These are phyloP conservation scores for Nipponia nippon DNA, from an alignment of 2,113 vertebrate species.

Conservation along the genomic window DNA sequence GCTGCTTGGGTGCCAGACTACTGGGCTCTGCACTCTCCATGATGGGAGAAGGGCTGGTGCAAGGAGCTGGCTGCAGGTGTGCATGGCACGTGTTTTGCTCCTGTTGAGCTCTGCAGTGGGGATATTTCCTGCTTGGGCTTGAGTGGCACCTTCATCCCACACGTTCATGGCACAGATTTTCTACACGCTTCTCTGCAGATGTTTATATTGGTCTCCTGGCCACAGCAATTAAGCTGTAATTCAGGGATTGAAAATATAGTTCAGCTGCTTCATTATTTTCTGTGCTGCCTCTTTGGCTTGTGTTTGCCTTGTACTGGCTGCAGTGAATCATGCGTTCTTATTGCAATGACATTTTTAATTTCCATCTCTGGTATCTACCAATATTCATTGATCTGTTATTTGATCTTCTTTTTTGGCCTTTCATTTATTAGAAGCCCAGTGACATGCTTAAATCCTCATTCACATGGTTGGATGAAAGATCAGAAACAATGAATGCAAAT, in stretches of 20 bases:
- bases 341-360: background rate
- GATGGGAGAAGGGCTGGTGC: background rate
- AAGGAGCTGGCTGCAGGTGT: background rate
- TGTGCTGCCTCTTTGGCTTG: background rate
- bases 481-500: background rate
- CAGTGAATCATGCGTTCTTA: background rate
- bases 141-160: background rate
- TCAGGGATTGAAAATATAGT: background rate
- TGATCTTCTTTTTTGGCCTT: background rate
- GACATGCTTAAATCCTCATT: background rate
- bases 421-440: background rate
- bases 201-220: background rate
- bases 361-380: background rate
- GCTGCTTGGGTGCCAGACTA: background rate
- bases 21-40: background rate
- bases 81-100: rapidly evolving
- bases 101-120: background rate
- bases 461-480: background rate
- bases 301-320: background rate
- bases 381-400: background rate
- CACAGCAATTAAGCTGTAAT: background rate
- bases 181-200: background rate
- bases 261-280: background rate
- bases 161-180: rapidly evolving
- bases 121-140: background rate